These are phyloP conservation scores for Eufriesea mexicana DNA, from an alignment of 1,140 invertebrate species.

Conservation along the genomic window DNA sequence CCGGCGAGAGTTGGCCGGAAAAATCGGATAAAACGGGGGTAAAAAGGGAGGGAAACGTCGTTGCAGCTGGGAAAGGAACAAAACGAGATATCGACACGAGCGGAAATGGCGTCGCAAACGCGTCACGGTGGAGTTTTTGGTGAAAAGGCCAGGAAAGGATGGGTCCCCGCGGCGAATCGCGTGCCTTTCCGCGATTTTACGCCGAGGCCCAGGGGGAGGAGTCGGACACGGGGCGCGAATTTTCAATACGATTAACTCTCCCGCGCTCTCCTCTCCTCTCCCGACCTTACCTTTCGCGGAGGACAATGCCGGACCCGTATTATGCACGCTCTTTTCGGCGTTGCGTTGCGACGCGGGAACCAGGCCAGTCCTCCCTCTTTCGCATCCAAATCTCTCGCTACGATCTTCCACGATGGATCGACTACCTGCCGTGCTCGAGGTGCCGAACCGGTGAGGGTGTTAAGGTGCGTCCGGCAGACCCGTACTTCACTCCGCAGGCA, in stretches of 20 bases:
- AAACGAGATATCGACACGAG: background rate
- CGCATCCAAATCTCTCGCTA: slow-evolving; percentile 35
- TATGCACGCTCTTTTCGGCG: slow-evolving; percentile 61
- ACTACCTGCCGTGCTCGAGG: slow-evolving; percentile 51
- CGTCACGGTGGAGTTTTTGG: slow-evolving; percentile 1
- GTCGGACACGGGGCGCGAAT: slow-evolving; percentile 58
- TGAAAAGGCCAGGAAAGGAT: background rate
- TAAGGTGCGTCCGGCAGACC: background rate
- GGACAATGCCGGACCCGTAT: slow-evolving; percentile 60
- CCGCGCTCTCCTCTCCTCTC: slow-evolving; percentile 17
- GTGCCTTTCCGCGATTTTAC: slow-evolving; percentile 47
- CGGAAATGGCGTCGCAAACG: background rate
- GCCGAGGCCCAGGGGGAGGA: slow-evolving; percentile 20
- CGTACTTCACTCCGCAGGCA: background rate
- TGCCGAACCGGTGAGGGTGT: slow-evolving; percentile 33
- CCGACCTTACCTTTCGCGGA: slow-evolving; percentile 47
- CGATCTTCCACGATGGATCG: slow-evolving; percentile 52
- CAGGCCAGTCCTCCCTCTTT: background rate
- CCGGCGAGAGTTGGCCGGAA: too few species aligned
- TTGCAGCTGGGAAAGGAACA: slow-evolving; percentile 27
- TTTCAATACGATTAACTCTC: slow-evolving; percentile 64
- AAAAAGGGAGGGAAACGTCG: background rate
- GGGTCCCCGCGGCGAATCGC: slow-evolving; percentile 20
- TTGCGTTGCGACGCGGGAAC: slow-evolving; percentile 13
- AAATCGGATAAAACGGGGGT: background rate